phyloP scores from a whole-genome alignment of 1,140 invertebrate genomes.

The Nasonia giraulti region DNA sequence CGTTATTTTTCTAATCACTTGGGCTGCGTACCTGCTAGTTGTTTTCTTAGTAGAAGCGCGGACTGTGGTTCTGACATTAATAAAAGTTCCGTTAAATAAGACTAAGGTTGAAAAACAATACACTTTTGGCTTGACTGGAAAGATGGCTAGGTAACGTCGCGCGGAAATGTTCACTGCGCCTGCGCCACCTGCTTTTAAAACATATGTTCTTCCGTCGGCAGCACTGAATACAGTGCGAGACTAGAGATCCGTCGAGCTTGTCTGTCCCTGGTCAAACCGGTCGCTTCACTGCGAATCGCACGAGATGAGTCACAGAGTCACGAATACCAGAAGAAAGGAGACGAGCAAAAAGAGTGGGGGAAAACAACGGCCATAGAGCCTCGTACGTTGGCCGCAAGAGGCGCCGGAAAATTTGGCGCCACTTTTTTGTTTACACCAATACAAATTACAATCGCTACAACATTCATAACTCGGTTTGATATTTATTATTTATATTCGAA shows the following conservation, averaged over 20 bases:
- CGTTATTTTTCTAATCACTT: slow-evolving; percentile 13
- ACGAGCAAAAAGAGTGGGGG: no score
- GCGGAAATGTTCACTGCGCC: slow-evolving; percentile 68
- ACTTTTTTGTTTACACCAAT: not conserved
- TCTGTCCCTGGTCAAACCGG: not conserved
- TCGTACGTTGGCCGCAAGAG: not conserved
- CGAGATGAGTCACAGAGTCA: not conserved
- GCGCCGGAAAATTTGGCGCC: not conserved
- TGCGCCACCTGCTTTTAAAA: slow-evolving; percentile 68
- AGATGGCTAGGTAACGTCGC: slow-evolving; percentile 70
- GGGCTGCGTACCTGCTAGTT: slow-evolving; percentile 87
- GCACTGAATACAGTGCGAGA: slow-evolving; percentile 46
- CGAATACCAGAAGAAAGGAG: not conserved
- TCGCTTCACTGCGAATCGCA: not conserved
- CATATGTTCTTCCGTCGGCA: slow-evolving; percentile 72
- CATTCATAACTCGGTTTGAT: no score
- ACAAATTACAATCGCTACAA: no score
- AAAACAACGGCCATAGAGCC: not conserved
- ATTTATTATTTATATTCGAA: no score
- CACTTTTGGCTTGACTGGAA: slow-evolving; percentile 72
- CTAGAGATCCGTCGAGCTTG: slow-evolving; percentile 1
- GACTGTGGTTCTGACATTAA: slow-evolving; percentile 97
- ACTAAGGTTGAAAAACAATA: slow-evolving; percentile 73
- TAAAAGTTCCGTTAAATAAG: slow-evolving; percentile 76
- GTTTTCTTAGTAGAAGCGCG: slow-evolving; percentile 94